phyloP scores from a whole-genome alignment of 2,113 vertebrate genomes.

The Nettapus auritus region DNA sequence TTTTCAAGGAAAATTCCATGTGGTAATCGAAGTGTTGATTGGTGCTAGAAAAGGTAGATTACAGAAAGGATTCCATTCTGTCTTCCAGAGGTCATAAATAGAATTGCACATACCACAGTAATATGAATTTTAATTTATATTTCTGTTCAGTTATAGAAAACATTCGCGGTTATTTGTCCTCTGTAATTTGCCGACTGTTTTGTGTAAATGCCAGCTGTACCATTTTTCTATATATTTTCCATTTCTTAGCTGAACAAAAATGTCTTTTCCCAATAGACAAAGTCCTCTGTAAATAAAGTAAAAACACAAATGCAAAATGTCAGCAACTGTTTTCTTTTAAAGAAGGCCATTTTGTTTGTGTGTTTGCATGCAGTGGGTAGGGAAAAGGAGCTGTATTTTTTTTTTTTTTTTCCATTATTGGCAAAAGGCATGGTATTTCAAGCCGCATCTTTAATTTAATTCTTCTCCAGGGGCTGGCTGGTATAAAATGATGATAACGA shows the following conservation, averaged over 20 bases:
- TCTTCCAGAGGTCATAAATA: not conserved
- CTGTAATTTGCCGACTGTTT: constrained; percentile 40
- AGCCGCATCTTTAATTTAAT: constrained; percentile 56
- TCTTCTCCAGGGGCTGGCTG: not conserved
- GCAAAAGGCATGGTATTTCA: constrained; percentile 41
- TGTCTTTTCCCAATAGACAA: constrained; percentile 27
- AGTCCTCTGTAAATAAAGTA: constrained; percentile 28
- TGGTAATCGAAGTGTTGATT: not conserved
- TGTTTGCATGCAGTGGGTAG: not conserved
- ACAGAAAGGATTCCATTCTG: not conserved
- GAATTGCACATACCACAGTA: not conserved
- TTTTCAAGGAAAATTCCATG: not conserved
- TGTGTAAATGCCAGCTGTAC: constrained; percentile 18
- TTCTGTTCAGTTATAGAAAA: constrained; percentile 27
- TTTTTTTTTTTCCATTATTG: not conserved
- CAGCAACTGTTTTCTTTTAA: constrained; percentile 52
- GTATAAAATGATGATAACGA: constrained; percentile 19
- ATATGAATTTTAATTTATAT: constrained; percentile 18
- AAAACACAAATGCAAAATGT: constrained; percentile 59
- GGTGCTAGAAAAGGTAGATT: not conserved
- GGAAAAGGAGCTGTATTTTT: not conserved
- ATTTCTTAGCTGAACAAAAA: constrained; percentile 25
- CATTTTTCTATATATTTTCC: constrained; percentile 28
- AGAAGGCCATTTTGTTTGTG: not conserved
- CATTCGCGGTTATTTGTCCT: constrained; percentile 27